Percentiles rank a stretch among this genome's conserved stretches.
phyloP scores from a whole-genome alignment of 1,140 invertebrate genomes.

The Galendromus occidentalis region DNA sequence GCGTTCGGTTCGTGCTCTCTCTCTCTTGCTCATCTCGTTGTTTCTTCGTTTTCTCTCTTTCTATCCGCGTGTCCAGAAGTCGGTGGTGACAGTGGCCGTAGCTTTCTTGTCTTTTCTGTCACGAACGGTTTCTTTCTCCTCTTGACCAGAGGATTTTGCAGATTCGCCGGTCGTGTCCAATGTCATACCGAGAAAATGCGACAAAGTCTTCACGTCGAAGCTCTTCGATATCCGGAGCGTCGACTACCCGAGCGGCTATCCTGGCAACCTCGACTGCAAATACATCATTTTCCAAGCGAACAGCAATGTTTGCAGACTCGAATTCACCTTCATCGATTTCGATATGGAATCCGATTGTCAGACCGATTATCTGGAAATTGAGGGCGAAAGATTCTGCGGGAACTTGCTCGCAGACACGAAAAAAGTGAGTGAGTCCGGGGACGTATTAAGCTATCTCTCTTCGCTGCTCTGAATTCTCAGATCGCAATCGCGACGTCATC shows the following conservation, averaged over 20 bases:
- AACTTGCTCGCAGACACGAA: slow-evolving; percentile 12
- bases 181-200: slow-evolving; percentile 15
- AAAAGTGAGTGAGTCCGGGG: neutral
- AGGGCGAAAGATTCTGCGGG: slow-evolving; percentile 1
- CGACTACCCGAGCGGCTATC: slow-evolving; percentile 19
- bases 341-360: slow-evolving; percentile 17
- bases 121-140: neutral
- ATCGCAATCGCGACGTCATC: neutral
- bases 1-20: neutral
- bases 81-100: slow-evolving; percentile 7
- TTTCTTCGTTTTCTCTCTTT: neutral
- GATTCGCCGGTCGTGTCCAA: neutral
- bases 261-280: slow-evolving; percentile 17
- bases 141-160: neutral
- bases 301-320: slow-evolving; percentile 17
- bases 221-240: slow-evolving; percentile 20
- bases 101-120: neutral
- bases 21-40: neutral
- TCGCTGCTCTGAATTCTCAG: neutral
- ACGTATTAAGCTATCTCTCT: neutral
- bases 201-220: slow-evolving; percentile 16
- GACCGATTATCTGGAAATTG: neutral
- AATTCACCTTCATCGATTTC: slow-evolving; percentile 20
- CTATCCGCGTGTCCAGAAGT: slow-evolving; percentile 13
- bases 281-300: slow-evolving; percentile 16